Base-by-base conservation (phyloP, 1,140 invertebrate species). In the Medauroidea extradentata region DNA sequence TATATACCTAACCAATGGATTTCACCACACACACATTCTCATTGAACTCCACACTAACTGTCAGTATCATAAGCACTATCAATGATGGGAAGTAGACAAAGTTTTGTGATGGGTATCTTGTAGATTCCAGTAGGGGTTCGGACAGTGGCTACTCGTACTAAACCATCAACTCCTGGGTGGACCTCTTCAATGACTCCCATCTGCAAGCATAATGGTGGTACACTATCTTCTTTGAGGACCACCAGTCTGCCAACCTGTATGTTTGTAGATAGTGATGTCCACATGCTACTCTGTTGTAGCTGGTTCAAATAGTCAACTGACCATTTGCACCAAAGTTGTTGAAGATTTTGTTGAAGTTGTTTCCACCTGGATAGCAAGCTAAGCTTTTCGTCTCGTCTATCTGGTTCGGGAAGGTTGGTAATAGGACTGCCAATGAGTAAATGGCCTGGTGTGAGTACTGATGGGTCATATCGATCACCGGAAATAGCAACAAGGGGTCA, bases 131-230 rank as follows among this genome's bases (percentile, higher is more conserved):
- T 59, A 24, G 43, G 25, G 38, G 63, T 71, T 65, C 69, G 67
- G 0, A 77, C 48, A 55, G 60, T 69, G 7, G 68, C 73, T 1
- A 71, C 68, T 46, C 75, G 44, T 3, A 74, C 70, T n/a, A 71
- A 29, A 9, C 69, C 68, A 59, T 76, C 74, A 4, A 24, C 14
- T n/a, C 72, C 72, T 2, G 67, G 68, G 59, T 70, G 64, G 24
- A 71, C 67, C 18, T 70, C 62, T 14, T 66, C 23, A 2, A 76
- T 65, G 3, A 71, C 54, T n/a, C 65, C 74, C 19, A 77, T 19
- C 2, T 49, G n/a, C 75, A 75, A 77, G 55, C 69, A 67, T 7
- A 68, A 54, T n/a, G 69, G 71, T 14, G 73, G 69, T 13, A 67
- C 23, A 19, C 64, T 63, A 8, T 72, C 68, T 39, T 68, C 59